Base-by-base conservation (phyloP, 2,797 vertebrate species). In the Synanceia verrucosa region DNA sequence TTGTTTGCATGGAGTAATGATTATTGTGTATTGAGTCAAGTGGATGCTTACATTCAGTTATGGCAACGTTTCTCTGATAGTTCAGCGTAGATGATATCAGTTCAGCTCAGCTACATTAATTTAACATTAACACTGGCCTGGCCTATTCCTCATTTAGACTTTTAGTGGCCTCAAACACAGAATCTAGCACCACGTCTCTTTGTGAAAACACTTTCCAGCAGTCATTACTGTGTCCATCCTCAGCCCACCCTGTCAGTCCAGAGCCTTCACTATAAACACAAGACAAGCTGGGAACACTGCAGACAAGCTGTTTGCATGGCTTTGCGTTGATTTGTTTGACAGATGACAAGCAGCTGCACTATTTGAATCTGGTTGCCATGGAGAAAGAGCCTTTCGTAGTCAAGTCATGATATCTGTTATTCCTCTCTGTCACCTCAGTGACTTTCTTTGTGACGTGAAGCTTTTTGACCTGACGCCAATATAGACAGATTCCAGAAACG, bases 251-350 rank as follows among this genome's bases (percentile, higher is more conserved):
- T 53, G 61, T 39, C 31, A 28, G 33, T 2, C 55, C 29, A 19
- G 37, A 46, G 33, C 39, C 46, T 23, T 71, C 5, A 8, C 46
- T 36, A 18, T 31, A 39, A 33, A 62, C 31, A 53, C 33, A 33
- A 39, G n/a, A 70, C 24, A 13, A 39, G 71, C 21, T 76, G 75
- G 86, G 16, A 53, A 43, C 46, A 36, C 26, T 4, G 51, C 34
- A 47, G 63, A 19, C 37, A 65, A 26, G 56, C 14, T 46, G 71
- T 94, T 95, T 95, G 92, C 92, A 92, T 94, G 66, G 57, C 80
- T 89, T 84, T 87, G 83, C 70, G 50, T 86, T 53, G 1, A 93
- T 95, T 95, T 95, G 93, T 90, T 92, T 95, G 85, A 78, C 56
- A 60, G 41, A 83, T 88, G 73, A 88, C 73, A 57, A 65, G 73